phyloP scores from a whole-genome alignment of 2,797 vertebrate species.

The Sternarchorhynchus goeldii region DNA sequence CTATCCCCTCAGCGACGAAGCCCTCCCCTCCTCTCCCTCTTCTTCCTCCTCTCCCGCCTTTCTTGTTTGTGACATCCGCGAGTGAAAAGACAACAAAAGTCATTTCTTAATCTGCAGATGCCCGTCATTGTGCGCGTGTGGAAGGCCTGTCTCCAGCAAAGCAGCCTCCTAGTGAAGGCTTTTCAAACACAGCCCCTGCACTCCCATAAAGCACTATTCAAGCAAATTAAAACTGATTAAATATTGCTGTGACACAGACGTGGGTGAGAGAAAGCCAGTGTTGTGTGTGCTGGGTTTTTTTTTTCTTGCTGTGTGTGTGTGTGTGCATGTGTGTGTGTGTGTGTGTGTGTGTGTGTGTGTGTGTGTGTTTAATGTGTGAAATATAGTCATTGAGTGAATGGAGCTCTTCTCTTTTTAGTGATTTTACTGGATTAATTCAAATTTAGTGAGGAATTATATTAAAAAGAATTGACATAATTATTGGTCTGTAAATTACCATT shows the following conservation, averaged over 20 bases:
- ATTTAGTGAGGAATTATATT: constrained; percentile 70
- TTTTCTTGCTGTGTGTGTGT: constrained; percentile 61
- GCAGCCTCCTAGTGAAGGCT: constrained; percentile 54
- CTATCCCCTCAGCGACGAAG: constrained; percentile 68
- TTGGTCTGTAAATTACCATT: neutral
- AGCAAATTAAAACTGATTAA: constrained; percentile 77
- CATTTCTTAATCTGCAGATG: constrained; percentile 79
- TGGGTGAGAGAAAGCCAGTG: constrained; percentile 69
- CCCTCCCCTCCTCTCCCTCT: constrained; percentile 58
- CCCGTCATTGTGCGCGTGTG: constrained; percentile 72
- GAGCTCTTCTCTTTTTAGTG: neutral
- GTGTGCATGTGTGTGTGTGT: constrained; percentile 63
- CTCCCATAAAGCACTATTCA: constrained; percentile 71
- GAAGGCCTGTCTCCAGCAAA: constrained; percentile 52
- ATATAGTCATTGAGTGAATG: constrained; percentile 68
- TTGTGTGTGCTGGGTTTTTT: constrained; percentile 60
- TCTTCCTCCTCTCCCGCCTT: constrained; percentile 64
- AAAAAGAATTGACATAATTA: neutral
- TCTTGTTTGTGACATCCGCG: constrained; percentile 81
- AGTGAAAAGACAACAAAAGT: constrained; percentile 84
- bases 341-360: constrained; percentile 65
- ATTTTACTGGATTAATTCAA: constrained; percentile 62
- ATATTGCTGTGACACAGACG: constrained; percentile 74
- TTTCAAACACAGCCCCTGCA: constrained; percentile 71
- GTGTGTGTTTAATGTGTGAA: constrained; percentile 68